Base-by-base conservation (phyloP, 2,797 vertebrate genomes). In the Delichon dasypus region DNA sequence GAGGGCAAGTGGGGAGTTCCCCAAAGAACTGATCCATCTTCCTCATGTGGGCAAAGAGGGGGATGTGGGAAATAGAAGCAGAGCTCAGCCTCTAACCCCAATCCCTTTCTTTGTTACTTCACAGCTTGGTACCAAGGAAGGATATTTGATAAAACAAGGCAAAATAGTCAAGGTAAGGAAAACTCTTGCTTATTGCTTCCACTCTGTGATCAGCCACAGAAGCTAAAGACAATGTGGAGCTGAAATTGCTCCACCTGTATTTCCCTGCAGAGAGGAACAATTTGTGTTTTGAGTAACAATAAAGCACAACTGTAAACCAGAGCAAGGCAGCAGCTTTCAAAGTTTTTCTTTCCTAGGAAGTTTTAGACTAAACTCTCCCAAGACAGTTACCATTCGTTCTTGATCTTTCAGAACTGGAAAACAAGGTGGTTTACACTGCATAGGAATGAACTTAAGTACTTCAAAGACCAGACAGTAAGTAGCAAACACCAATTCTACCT, bases 121-220 rank as follows among this genome's bases (percentile, higher is more conserved):
- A 57, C 98, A 99, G 99, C 97, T 99, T 40, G 99, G 99, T 32
- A 99, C 99, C 13, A 99, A 99, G 92, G 99, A 99, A 96, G 99
- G 99, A 12, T 99, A 99, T 93, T 98, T 99, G 89, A 97, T 98
- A 95, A 99, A 99, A 97, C 99, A 99, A 97, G 99, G 99, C n/a
- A 98, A 97, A 32, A 88, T 99, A 76, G 97, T 99, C 72, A 99
- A 99, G 99, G 99, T 99, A 97, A 98, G 97, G 51, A 78, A 84
- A 73, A 65, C 16, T 30, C 20, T 29, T n/a, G 13, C 14, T 85
- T 13, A 8, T 86, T 53, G 13, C 47, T 88, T 83, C 36, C 6
- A 16, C 19, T 25, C n/a, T 58, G 20, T 32, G 36, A 9, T 45
- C 30, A 40, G 21, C 10, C 51, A n/a, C 17, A 85, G 64, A 90